Evolutionary conservation across 2,888 invertebrate species (phyloP), one percentile per base, ranked within the genome.

Genomic region (Argyresthia goedartella): DNA sequence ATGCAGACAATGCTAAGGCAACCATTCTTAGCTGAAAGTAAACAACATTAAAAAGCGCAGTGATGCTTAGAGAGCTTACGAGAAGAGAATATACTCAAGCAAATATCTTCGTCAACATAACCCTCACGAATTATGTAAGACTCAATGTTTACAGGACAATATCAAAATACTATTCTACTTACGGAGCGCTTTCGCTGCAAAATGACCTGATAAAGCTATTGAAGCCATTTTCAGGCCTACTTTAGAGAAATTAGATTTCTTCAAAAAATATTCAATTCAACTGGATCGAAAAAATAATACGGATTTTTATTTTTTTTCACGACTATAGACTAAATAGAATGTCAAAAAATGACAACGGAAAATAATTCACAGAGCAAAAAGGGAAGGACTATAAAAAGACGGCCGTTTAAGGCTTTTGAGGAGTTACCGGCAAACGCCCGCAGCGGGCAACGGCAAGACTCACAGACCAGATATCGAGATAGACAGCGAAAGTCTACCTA

Each of bases 1-100:
- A 85, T 75, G 67, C 82, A 87, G 66, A 86, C 67, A 64, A 86
- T 61, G 59, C 87, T 74, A 60, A 85, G 57, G 35, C 72, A 71
- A 42, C 82, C 85, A 63, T 73, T 69, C 59, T 76, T 66, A 42
- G 78, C 87, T 87, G 65, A 57, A 75, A 73, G 25, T 25, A 25
- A 25, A 25, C 25, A 59, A 41, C 3, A 9, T 39, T 11, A 50
- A 11, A 33, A 13, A 50, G 39, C 46, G n/a, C n/a, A n/a, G n/a
- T n/a, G n/a, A n/a, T n/a, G n/a, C n/a, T n/a, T n/a, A n/a, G n/a
- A n/a, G n/a, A n/a, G 13, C 51, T 15, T 13, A 2, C n/a, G n/a
- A 39, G 9, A 39, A 25, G 25, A 25, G 6, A 25, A 25, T 25
- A 25, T 25, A 25, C 6, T 25, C 25, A 25, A 25, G 6, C 25